Conservation (phyloP, 2,888 invertebrate genomes). For the Autographa pulchrina region DNA sequence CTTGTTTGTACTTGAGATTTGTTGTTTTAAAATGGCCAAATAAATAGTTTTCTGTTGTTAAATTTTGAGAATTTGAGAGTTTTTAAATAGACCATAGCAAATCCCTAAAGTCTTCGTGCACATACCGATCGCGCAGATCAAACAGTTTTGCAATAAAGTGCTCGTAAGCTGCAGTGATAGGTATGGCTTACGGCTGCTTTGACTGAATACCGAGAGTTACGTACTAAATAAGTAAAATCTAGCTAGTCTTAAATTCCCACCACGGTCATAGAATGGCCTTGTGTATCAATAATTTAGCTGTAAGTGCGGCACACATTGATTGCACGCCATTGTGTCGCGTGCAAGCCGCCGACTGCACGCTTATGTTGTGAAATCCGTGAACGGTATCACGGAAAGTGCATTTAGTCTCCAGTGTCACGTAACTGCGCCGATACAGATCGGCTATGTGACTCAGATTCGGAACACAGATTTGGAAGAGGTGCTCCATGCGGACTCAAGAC, state of each 20-base stretch:
- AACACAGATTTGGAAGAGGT: slow-evolving; percentile 47
- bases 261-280: slow-evolving; percentile 57
- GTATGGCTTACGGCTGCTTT: slow-evolving; percentile 25
- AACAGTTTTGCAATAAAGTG: slow-evolving; percentile 18
- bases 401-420: slow-evolving; percentile 56
- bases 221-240: slow-evolving; percentile 25
- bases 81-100: not conserved
- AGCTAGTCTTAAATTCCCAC: slow-evolving; percentile 45
- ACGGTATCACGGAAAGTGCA: slow-evolving; percentile 55
- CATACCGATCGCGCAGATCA: slow-evolving; percentile 34
- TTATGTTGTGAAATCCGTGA: slow-evolving; percentile 53
- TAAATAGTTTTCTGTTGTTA: not conserved
- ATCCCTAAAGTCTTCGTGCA: slow-evolving; percentile 17
- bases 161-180: slow-evolving; percentile 12
- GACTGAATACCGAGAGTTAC: slow-evolving; percentile 31
- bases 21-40: not conserved
- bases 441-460: slow-evolving; percentile 50
- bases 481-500: slow-evolving; percentile 38
- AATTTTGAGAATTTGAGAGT: not conserved
- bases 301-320: slow-evolving; percentile 58
- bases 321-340: slow-evolving; percentile 58
- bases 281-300: slow-evolving; percentile 58
- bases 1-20: too few relatives aligned
- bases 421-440: slow-evolving; percentile 46
- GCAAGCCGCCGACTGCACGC: slow-evolving; percentile 39